Conservation (phyloP, 2,113 vertebrate species). For the Malurus cyaneus region DNA sequence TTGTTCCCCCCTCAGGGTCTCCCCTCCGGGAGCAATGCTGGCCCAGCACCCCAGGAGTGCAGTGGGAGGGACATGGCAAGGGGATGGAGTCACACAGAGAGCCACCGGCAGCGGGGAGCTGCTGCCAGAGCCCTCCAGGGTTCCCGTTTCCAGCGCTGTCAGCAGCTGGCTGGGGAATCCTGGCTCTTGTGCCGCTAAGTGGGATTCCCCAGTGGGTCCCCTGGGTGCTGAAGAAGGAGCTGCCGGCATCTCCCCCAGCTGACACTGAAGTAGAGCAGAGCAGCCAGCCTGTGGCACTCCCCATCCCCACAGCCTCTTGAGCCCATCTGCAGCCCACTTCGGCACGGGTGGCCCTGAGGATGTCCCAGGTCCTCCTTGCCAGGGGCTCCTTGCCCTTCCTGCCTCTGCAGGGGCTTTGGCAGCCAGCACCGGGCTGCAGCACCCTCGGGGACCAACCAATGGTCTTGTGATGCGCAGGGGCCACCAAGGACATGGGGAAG, state of each 20-base stretch:
- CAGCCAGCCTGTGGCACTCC: not conserved
- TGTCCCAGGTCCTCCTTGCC: not conserved
- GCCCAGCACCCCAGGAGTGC: not conserved
- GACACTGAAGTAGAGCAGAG: not conserved
- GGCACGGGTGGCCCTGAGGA: not conserved
- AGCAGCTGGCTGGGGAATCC: constrained; percentile 26
- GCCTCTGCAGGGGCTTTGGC: not conserved
- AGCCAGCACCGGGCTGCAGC: not conserved
- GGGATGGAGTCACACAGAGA: not conserved
- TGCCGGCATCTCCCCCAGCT: not conserved
- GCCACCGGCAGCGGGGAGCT: fast-evolving
- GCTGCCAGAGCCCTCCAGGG: not conserved
- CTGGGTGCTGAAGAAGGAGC: constrained; percentile 29
- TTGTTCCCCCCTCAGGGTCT: not conserved
- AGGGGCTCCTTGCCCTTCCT: not conserved
- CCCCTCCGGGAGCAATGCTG: fast-evolving
- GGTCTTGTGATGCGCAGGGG: constrained; percentile 73
- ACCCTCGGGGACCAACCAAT: not conserved
- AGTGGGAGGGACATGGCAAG: not conserved
- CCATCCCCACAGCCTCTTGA: not conserved
- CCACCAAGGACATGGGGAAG: constrained; percentile 99
- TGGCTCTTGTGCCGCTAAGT: not conserved
- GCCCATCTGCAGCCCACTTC: fast-evolving
- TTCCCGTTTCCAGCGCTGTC: not conserved
- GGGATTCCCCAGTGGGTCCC: constrained; percentile 33